A percentile compares a stretch with the other conserved stretches of the same genome.
Conservation (phyloP, 2,797 vertebrate genomes). For the Microchirus variegatus region DNA sequence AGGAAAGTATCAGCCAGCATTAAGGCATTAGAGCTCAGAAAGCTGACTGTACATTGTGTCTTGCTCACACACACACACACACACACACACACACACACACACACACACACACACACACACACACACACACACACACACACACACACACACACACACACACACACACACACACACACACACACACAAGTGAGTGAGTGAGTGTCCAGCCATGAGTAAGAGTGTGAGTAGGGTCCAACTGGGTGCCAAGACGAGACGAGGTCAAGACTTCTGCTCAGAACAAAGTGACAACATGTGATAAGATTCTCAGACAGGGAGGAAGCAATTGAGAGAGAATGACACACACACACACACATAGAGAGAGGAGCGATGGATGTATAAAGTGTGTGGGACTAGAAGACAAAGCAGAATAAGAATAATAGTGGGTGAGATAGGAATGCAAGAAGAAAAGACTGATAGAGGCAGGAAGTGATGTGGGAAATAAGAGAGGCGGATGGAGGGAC, state of each 20-base stretch:
- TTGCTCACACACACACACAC: conserved; percentile 27
- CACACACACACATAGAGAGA: neutral
- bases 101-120: conserved; percentile 7
- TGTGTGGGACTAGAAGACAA: conserved; percentile 7
- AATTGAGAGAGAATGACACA: neutral
- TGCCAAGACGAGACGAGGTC: conserved; percentile 64
- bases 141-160: conserved; percentile 8
- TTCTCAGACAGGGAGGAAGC: conserved; percentile 4
- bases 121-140: conserved; percentile 14
- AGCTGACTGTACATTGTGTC: conserved; percentile 41
- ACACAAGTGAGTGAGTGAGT: conserved; percentile 31
- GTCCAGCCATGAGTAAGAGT: conserved; percentile 56
- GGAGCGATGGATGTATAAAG: neutral
- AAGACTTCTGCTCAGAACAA: conserved; percentile 55
- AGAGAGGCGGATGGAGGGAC: neutral
- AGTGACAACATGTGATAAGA: conserved; percentile 28
- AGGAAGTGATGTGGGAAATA: neutral
- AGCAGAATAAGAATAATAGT: conserved; percentile 25
- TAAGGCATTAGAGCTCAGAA: conserved; percentile 38
- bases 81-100: conserved; percentile 7
- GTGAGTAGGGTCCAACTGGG: conserved; percentile 65
- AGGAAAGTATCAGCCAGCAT: conserved; percentile 20
- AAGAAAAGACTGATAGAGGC: neutral
- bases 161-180: conserved; percentile 9
- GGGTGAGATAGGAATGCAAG: conserved; percentile 30